Evolutionary conservation across 1,140 invertebrate genomes (phyloP), one percentile per base, ranked within the genome.

Genomic region (Brachionus plicatilis): DNA sequence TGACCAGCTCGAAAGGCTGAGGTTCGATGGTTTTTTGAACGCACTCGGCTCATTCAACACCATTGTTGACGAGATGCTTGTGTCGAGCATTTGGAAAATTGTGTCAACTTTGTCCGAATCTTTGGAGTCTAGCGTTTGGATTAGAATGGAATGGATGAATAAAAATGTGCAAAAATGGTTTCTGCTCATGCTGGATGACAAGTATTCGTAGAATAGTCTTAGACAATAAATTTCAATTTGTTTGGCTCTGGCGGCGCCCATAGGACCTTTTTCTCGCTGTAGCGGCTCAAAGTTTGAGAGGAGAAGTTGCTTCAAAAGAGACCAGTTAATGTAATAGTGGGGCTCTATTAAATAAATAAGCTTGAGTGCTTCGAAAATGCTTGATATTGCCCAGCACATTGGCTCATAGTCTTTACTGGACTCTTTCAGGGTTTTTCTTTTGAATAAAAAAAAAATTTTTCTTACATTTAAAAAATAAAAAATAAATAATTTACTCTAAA

Each of bases 101-200:
- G 17, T 56, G 2, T 14, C 9, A 3, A 29, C 8, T 60, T 82
- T 33, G 24, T 33, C 29, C n/a, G 11, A 14, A 37, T 47, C 9
- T 65, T 60, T n/a, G 7, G 29, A n/a, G 3, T 56, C n/a, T 53
- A 17, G 9, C 20, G 33, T 65, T 82, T 53, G 14, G 3, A 82
- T 24, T 65, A 82, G 43, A 65, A 82, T 82, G 14, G 79, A 82
- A 82, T 82, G 79, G 9, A 82, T 17, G 37, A 82, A 68, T n/a
- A 65, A 20, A 82, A 82, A 68, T 45, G 66, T 60, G 33, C n/a
- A 43, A 27, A 82, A 82, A 27, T 82, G 79, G 17, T 17, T 6
- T 27, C 37, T 68, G 7, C 2, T 68, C 79, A 82, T 82, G 17
- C 12, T 43, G 11, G 79, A 82, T 12, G 29, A 17, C 17, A 82